phyloP scores from a whole-genome alignment of 1,140 invertebrate genomes.

The Euborellia annulipes region DNA sequence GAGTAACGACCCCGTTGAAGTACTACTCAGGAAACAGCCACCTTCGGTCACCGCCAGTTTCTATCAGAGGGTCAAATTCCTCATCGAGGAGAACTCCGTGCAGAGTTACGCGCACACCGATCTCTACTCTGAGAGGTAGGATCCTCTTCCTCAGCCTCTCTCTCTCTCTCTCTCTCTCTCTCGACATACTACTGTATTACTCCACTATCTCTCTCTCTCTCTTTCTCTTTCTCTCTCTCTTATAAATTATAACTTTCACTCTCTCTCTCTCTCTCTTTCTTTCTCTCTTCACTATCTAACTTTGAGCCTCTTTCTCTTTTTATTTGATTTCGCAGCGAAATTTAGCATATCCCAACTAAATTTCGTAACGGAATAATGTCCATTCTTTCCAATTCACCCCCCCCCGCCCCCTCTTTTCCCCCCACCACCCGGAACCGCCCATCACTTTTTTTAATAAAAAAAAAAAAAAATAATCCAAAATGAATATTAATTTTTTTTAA shows the following conservation, averaged over 20 bases:
- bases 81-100: conserved; percentile 95
- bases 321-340: background rate
- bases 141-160: conserved; percentile 17
- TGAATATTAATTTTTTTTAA: conserved; percentile 5
- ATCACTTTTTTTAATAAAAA: too few relatives aligned
- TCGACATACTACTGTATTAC: too few relatives aligned
- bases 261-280: conserved; percentile 7
- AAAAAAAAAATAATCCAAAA: background rate
- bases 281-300: background rate
- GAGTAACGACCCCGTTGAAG: conserved; percentile 88
- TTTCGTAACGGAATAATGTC: background rate
- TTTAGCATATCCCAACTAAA: background rate
- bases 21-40: conserved; percentile 85
- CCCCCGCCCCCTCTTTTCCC: too few relatives aligned
- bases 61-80: conserved; percentile 94
- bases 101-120: conserved; percentile 94
- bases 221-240: conserved; percentile 3
- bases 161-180: conserved; percentile 7
- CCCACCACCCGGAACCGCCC: too few relatives aligned
- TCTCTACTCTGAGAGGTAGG: conserved; percentile 96
- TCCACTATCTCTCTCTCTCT: conserved; percentile 3
- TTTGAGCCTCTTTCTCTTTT: conserved; percentile 2
- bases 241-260: conserved; percentile 9
- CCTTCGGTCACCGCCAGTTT: conserved; percentile 93
- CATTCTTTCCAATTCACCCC: background rate